A percentile compares a stretch with the other conserved stretches of the same genome.
These are phyloP conservation scores for Dasysyrphus albostriatus DNA, from an alignment of 2,888 invertebrate genomes.

Conservation along the genomic window DNA sequence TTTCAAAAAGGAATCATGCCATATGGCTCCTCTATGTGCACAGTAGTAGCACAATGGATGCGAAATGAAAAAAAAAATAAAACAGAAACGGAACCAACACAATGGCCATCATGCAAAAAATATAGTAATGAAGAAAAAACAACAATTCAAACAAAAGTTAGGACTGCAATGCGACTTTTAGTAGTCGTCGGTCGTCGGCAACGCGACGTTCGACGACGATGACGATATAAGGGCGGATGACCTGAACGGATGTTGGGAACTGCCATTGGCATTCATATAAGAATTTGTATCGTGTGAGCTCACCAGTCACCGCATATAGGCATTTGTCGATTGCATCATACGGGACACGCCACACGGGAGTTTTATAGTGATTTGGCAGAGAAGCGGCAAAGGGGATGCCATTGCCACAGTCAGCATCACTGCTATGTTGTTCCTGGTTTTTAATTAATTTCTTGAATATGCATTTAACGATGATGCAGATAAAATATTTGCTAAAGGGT, in stretches of 20 bases:
- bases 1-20: slow-evolving; percentile 71
- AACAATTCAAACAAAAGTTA: slow-evolving; percentile 43
- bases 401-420: background rate
- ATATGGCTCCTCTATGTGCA: slow-evolving; percentile 55
- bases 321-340: slow-evolving; percentile 72
- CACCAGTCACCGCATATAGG: slow-evolving; percentile 43
- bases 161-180: slow-evolving; percentile 71
- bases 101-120: slow-evolving; percentile 57
- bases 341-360: slow-evolving; percentile 30
- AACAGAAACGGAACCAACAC: slow-evolving; percentile 52
- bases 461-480: slow-evolving; percentile 54
- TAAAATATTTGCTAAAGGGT: slow-evolving; percentile 37
- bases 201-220: background rate
- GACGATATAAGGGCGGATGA: slow-evolving; percentile 69
- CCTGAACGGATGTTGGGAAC: slow-evolving; percentile 61
- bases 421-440: slow-evolving; percentile 52
- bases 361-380: slow-evolving; percentile 35
- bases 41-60: slow-evolving; percentile 55
- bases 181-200: slow-evolving; percentile 30
- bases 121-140: slow-evolving; percentile 43
- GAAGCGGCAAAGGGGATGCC: slow-evolving; percentile 20
- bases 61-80: slow-evolving; percentile 18
- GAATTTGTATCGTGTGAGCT: slow-evolving; percentile 47
- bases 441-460: slow-evolving; percentile 73
- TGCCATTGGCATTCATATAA: slow-evolving; percentile 37